Conservation (phyloP, 2,888 invertebrate species). For the Hoplodrina ambigua region DNA sequence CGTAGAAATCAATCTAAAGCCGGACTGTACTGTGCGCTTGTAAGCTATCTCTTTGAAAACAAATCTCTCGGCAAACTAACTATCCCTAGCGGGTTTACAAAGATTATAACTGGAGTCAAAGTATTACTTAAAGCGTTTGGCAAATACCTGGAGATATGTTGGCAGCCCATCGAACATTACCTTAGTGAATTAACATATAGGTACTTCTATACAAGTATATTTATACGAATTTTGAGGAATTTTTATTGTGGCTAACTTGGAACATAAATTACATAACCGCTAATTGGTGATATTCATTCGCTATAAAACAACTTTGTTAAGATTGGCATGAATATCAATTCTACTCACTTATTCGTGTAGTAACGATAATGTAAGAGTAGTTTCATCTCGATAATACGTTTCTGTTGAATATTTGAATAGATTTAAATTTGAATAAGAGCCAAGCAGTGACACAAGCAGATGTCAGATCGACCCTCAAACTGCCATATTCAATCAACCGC, state of each 20-base stretch:
- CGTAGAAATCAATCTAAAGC: slow-evolving; percentile 11
- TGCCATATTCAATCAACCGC: slow-evolving; percentile 83
- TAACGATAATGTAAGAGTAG: slow-evolving; percentile 45
- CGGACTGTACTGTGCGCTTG: slow-evolving; percentile 11
- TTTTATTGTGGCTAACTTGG: background rate
- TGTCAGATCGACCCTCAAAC: slow-evolving; percentile 82
- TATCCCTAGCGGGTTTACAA: slow-evolving; percentile 33
- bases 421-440: slow-evolving; percentile 84
- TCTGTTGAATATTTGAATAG: slow-evolving; percentile 67
- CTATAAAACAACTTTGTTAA: slow-evolving; percentile 21
- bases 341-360: slow-evolving; percentile 38
- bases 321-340: slow-evolving; percentile 30
- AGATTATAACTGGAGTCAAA: slow-evolving; percentile 46
- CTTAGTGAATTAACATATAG: slow-evolving; percentile 15
- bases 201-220: background rate
- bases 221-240: background rate
- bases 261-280: slow-evolving; percentile 36
- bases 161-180: slow-evolving; percentile 32
- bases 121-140: slow-evolving; percentile 38
- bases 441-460: slow-evolving; percentile 79
- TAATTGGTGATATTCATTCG: slow-evolving; percentile 20
- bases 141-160: slow-evolving; percentile 24
- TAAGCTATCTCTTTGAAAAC: slow-evolving; percentile 27
- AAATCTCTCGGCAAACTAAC: slow-evolving; percentile 34
- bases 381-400: slow-evolving; percentile 48